Evolutionary conservation across 2,797 vertebrate species (phyloP).

Genomic region (Parauchenoglanis ngamensis): DNA sequence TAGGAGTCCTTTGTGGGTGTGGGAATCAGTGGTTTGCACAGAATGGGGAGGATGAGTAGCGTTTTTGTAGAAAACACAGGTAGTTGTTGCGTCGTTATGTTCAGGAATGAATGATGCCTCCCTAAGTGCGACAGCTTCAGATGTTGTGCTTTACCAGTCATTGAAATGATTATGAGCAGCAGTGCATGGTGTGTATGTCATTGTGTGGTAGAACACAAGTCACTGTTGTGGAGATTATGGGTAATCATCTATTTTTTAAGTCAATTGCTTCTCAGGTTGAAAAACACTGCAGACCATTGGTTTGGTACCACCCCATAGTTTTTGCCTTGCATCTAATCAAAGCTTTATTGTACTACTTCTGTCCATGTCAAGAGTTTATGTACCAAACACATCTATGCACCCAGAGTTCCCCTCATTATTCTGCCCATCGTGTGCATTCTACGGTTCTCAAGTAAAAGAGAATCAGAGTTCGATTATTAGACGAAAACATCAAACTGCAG

Average conservation of each 20-base stretch:
- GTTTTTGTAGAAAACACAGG: constrained; percentile 48
- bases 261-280: constrained; percentile 79
- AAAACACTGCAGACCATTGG: constrained; percentile 69
- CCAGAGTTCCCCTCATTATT: constrained; percentile 60
- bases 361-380: constrained; percentile 44
- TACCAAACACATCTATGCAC: constrained; percentile 55
- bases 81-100: constrained; percentile 62
- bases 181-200: constrained; percentile 49
- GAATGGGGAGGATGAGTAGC: constrained; percentile 52
- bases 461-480: not conserved
- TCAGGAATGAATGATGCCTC: constrained; percentile 56
- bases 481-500: constrained; percentile 11
- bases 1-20: constrained; percentile 64
- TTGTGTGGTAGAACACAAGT: constrained; percentile 60
- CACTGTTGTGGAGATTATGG: constrained; percentile 59
- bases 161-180: constrained; percentile 53
- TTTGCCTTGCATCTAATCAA: constrained; percentile 64
- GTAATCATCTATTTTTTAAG: constrained; percentile 65
- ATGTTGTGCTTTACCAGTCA: constrained; percentile 58
- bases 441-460: constrained; percentile 47
- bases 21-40: constrained; percentile 67
- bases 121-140: constrained; percentile 53
- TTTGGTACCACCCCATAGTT: constrained; percentile 66
- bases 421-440: constrained; percentile 60
- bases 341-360: constrained; percentile 56